These are phyloP conservation scores for Pachymerium ferrugineum DNA, from an alignment of 2,888 invertebrate genomes.

Conservation along the genomic window DNA sequence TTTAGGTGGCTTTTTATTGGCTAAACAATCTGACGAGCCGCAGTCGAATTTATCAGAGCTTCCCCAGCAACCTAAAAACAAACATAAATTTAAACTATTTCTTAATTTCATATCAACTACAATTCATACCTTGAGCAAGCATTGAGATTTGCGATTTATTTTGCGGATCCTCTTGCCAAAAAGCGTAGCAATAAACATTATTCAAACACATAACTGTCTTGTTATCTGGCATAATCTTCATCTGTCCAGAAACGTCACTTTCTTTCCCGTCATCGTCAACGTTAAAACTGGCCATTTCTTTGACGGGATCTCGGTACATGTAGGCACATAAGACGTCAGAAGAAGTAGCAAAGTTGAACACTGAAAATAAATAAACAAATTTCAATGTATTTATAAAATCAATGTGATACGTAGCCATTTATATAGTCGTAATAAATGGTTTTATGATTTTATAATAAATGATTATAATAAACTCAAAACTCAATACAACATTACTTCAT, in stretches of 20 bases:
- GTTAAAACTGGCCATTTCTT: conserved; percentile 29
- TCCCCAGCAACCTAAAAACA: conserved; percentile 51
- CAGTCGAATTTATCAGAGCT: conserved; percentile 50
- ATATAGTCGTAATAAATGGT: too few species aligned
- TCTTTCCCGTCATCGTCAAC: conserved; percentile 12
- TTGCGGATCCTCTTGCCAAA: conserved; percentile 61
- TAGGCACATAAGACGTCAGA: conserved; percentile 29
- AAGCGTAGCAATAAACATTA: conserved; percentile 67
- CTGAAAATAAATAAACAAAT: conserved; percentile 23
- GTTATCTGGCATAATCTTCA: conserved; percentile 34
- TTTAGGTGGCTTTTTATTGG: conserved; percentile 54
- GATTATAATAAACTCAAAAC: too few species aligned
- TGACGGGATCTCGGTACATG: conserved; percentile 29
- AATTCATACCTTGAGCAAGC: conserved; percentile 61
- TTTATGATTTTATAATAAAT: too few species aligned
- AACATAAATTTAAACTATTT: neutral
- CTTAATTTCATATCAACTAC: neutral
- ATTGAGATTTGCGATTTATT: conserved; percentile 56
- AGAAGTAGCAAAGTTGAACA: neutral
- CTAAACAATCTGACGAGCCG: conserved; percentile 53
- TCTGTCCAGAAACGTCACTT: neutral
- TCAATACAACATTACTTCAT: too few species aligned
- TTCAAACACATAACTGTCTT: too few species aligned
- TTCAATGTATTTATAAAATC: too few species aligned
- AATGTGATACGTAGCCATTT: too few species aligned